These are phyloP conservation scores for Lasiommata megera DNA, from an alignment of 2,888 invertebrate genomes.

Conservation along the genomic window DNA sequence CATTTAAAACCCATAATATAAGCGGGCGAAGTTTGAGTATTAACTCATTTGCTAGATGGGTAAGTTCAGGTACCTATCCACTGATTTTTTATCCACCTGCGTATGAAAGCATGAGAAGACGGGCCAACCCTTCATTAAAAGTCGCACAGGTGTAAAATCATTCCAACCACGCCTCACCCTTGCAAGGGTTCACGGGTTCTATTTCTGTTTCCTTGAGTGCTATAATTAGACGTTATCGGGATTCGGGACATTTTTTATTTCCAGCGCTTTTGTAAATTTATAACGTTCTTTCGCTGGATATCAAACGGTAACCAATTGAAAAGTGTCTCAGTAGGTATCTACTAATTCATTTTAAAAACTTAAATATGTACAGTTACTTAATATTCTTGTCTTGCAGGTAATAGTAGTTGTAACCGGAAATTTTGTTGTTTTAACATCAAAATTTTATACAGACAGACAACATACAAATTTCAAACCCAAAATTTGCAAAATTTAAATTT, in stretches of 20 bases:
- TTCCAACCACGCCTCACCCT: conserved; percentile 28
- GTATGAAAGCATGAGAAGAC: conserved; percentile 29
- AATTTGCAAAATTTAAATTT: too few species aligned
- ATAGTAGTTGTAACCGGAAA: background rate
- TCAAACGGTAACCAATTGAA: conserved; percentile 1
- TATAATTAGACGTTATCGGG: conserved; percentile 25
- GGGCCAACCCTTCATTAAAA: conserved; percentile 33
- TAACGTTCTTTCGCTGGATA: background rate
- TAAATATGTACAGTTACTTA: too few species aligned
- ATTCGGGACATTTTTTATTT: conserved; percentile 7
- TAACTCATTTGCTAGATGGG: background rate
- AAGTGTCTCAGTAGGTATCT: too few species aligned
- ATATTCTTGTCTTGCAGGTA: background rate
- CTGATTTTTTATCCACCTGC: conserved; percentile 25
- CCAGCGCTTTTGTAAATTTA: background rate
- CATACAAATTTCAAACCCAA: too few species aligned
- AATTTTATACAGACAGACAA: too few species aligned
- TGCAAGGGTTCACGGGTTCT: conserved; percentile 21
- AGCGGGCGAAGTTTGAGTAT: too few species aligned
- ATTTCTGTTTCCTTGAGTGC: conserved; percentile 22
- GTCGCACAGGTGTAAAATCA: conserved; percentile 35
- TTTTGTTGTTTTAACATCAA: too few species aligned
- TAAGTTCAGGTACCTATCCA: conserved; percentile 16
- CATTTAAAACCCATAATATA: too few species aligned
- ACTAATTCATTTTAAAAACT: too few species aligned